Percentiles rank a stretch among this genome's conserved stretches.
phyloP scores from a whole-genome alignment of 1,140 invertebrate species.

The Apis dorsata region DNA sequence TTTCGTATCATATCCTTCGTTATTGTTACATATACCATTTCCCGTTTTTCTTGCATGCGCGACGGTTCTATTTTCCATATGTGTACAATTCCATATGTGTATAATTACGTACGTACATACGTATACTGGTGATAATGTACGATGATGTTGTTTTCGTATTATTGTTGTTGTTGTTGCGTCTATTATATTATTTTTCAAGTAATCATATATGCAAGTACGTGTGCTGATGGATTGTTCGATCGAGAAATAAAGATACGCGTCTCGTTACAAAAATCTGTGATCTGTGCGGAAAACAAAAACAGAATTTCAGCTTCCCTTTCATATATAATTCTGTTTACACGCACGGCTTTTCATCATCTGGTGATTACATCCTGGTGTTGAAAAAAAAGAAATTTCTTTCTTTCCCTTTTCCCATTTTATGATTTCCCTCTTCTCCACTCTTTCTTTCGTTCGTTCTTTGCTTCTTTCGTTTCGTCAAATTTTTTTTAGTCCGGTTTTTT shows the following conservation, averaged over 20 bases:
- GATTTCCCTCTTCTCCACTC: neutral
- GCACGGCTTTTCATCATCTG: conserved; percentile 44
- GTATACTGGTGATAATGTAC: no score
- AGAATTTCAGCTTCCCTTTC: conserved; percentile 9
- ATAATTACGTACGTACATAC: neutral
- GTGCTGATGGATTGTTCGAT: conserved; percentile 19
- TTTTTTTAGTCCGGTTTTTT: neutral
- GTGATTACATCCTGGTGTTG: neutral
- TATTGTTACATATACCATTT: neutral
- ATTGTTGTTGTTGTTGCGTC: no score
- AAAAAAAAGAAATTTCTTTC: neutral
- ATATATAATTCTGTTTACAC: conserved; percentile 16
- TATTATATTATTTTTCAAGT: neutral
- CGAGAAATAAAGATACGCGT: neutral
- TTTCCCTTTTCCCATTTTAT: neutral
- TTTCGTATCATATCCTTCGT: neutral
- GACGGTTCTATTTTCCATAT: neutral
- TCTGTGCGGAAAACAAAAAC: conserved; percentile 4
- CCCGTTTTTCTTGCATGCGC: conserved; percentile 23
- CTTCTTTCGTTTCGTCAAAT: neutral
- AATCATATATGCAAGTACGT: conserved; percentile 18
- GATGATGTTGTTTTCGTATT: no score
- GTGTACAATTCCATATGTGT: neutral
- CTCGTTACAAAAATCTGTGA: neutral
- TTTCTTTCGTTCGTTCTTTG: conserved; percentile 1